Base-by-base conservation (phyloP, 2,113 vertebrate genomes). In the Lepus europaeus region DNA sequence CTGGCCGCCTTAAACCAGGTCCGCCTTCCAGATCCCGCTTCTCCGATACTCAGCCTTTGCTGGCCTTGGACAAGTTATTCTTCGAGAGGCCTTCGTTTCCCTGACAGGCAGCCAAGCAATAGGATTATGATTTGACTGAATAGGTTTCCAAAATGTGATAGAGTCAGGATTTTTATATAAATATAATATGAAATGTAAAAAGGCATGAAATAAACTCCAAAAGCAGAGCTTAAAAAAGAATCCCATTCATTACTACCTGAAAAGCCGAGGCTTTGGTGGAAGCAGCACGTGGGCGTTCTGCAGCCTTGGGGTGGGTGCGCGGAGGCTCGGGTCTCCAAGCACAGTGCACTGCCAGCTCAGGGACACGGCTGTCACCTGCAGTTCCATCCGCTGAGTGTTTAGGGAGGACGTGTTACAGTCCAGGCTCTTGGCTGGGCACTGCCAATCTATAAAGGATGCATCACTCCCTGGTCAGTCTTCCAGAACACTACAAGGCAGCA, bases 41-140 rank as follows among this genome's bases (percentile, higher is more conserved):
- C 73, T 82, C 84, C 88, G 77, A 68, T 20, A 69, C 16, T 91
- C 87, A 90, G 89, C 39, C 53, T 76, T 91, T 70, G 27, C 83
- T 93, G 83, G 82, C 83, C 83, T 89, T 78, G 45, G 68, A 70
- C 74, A 92, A 93, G 61, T 88, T 51, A 9, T 74, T 92, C 63
- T 63, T 87, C 39, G 73, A 87, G 72, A 84, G 72, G n/a, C 36
- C 22, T 82, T 83, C 22, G 2, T 86, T 93, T 81, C 77, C 61
- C n/a, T 88, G 45, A 82, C 84, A 39, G n/a, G 51, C 3, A 72
- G 93, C 70, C 93, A 93, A 83, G 81, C 72, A 92, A 59, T 59
- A 61, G 53, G 84, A 78, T 95, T 91, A 84, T 72, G 84, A 84
- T 88, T 90, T 96, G 84, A 87, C 90, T 78, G 81, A 96, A 90